These are phyloP conservation scores for Melipona bicolor DNA, from an alignment of 2,888 invertebrate species.

Conservation along the genomic window DNA sequence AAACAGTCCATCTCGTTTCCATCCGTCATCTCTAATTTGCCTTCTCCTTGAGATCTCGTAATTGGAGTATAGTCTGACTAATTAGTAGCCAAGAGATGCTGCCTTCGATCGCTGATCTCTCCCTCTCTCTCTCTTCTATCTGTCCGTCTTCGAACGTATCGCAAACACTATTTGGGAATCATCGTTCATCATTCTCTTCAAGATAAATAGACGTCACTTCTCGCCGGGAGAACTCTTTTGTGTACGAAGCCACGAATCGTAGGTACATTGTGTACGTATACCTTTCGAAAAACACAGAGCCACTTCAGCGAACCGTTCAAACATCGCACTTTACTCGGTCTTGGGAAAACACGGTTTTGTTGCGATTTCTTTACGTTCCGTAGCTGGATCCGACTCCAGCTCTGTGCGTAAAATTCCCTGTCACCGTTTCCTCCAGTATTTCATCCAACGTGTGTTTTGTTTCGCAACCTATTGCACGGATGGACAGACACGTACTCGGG, in stretches of 20 bases:
- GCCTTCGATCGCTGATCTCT: conserved; percentile 13
- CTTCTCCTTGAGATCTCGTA: conserved; percentile 61
- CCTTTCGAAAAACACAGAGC: background rate
- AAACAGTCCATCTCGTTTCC: conserved; percentile 53
- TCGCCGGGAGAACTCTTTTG: background rate
- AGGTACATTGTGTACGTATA: too few species aligned
- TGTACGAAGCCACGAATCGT: background rate
- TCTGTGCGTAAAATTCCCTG: background rate
- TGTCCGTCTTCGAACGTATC: background rate
- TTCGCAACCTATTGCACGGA: background rate
- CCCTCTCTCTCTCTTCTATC: background rate
- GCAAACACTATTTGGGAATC: conserved; percentile 21
- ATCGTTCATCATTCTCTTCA: conserved; percentile 1
- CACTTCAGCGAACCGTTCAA: conserved; percentile 15
- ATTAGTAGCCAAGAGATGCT: conserved; percentile 64
- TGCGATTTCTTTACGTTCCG: background rate
- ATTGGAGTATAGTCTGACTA: conserved; percentile 64
- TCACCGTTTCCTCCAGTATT: background rate
- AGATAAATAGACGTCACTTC: background rate
- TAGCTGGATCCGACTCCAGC: background rate
- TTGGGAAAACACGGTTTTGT: background rate
- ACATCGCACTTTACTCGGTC: conserved; percentile 2
- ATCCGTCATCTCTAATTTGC: conserved; percentile 63
- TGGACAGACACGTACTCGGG: background rate
- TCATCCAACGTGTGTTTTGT: background rate